Evolutionary conservation across 1,140 invertebrate genomes (phyloP).

Genomic region (Pseudoatta argentina): DNA sequence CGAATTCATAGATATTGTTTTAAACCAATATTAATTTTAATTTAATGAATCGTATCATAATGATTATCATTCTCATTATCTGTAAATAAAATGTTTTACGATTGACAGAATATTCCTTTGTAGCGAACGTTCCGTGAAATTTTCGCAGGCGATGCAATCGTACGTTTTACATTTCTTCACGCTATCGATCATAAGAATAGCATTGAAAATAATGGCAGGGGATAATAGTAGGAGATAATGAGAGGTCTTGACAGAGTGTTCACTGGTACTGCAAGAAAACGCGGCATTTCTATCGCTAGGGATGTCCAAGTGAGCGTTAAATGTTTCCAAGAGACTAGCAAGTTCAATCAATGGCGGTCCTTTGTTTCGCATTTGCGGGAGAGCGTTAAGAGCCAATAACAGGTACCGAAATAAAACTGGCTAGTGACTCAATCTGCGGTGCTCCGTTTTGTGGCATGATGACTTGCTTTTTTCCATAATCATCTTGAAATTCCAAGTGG

Average conservation of each 20-base stretch:
- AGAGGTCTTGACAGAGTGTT: slow-evolving; percentile 46
- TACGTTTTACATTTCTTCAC: slow-evolving; percentile 30
- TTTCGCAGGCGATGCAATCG: slow-evolving; percentile 42
- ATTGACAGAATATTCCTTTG: slow-evolving; percentile 33
- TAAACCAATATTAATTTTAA: not conserved
- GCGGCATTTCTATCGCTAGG: slow-evolving; percentile 21
- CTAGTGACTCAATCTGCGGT: slow-evolving; percentile 83
- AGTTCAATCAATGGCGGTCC: slow-evolving; percentile 79
- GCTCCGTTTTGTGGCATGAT: slow-evolving; percentile 36
- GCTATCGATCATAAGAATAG: slow-evolving; percentile 51
- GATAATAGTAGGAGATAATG: slow-evolving; percentile 61
- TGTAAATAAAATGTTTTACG: not conserved
- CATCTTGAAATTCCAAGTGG: slow-evolving; percentile 23
- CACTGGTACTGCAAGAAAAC: slow-evolving; percentile 29
- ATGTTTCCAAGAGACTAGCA: slow-evolving; percentile 79
- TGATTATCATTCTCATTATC: not conserved
- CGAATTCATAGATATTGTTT: not conserved
- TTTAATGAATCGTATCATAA: not conserved
- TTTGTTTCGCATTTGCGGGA: slow-evolving; percentile 78
- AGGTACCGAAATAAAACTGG: slow-evolving; percentile 79
- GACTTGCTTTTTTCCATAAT: slow-evolving; percentile 32
- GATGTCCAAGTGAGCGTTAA: slow-evolving; percentile 70
- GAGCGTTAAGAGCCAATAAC: slow-evolving; percentile 74
- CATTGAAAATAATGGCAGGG: slow-evolving; percentile 12
- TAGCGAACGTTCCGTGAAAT: slow-evolving; percentile 38